Percentiles rank a stretch among this genome's conserved stretches.
Evolutionary conservation across 1,140 invertebrate genomes (phyloP).

Genomic region (Zaprionus africanus): DNA sequence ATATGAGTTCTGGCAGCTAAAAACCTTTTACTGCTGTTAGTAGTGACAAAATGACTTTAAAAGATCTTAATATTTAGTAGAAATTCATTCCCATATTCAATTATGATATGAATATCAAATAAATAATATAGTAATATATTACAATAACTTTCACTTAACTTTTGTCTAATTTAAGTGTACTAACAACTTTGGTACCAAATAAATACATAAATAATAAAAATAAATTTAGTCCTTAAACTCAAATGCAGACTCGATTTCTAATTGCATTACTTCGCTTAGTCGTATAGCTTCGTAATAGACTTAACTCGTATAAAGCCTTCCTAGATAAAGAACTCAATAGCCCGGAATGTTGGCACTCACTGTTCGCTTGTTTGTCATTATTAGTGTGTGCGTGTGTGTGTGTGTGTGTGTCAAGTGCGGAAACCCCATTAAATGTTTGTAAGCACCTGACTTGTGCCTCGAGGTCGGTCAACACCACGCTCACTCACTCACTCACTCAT

Average conservation of each 20-base stretch:
- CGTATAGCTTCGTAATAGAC: slow-evolving; percentile 34
- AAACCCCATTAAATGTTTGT: slow-evolving; percentile 79
- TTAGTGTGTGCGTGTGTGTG: slow-evolving; percentile 27
- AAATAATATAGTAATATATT: too few relatives aligned
- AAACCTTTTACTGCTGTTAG: not conserved
- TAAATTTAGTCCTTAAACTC: too few relatives aligned
- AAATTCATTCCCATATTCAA: too few relatives aligned
- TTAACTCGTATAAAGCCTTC: slow-evolving; percentile 11
- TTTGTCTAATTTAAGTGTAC: too few relatives aligned
- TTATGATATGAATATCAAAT: too few relatives aligned
- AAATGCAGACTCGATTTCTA: not conserved
- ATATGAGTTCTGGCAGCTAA: not conserved
- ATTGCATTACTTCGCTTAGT: not conserved
- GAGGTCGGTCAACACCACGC: slow-evolving; percentile 27
- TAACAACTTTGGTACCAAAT: too few relatives aligned
- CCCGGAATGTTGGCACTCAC: slow-evolving; percentile 33
- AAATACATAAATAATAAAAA: too few relatives aligned
- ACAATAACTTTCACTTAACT: too few relatives aligned
- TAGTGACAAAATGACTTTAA: not conserved
- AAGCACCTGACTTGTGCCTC: slow-evolving; percentile 56
- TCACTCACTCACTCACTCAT: slow-evolving; percentile 8
- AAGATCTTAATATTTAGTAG: too few relatives aligned
- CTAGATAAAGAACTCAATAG: slow-evolving; percentile 44
- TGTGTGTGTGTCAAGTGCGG: slow-evolving; percentile 72
- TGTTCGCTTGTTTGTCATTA: slow-evolving; percentile 26